Evolutionary conservation across 1,140 invertebrate genomes (phyloP), one percentile per base, ranked within the genome.

Genomic region (Orussus abietinus): DNA sequence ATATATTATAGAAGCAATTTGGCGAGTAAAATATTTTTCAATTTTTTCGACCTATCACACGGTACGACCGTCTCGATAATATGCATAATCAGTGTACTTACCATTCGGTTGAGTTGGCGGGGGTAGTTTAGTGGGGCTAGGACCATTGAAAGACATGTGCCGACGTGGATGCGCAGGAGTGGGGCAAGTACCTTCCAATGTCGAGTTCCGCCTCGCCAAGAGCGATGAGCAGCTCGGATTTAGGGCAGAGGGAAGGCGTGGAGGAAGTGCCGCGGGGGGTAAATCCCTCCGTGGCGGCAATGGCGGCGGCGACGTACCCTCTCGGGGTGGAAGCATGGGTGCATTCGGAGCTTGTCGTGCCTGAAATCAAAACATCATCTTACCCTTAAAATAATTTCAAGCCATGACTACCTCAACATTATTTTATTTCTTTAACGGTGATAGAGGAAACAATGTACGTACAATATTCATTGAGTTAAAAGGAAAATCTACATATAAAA

Each of bases 271-370:
- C 51, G 55, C 53, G 11, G 63, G 59, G 17, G 57, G 59, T 1
- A 74, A 47, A 36, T 79, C 76, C 17, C 72, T 59, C 41, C 80
- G 66, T 10, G 81, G 80, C 12, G 81, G 81, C 37, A 83, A 61
- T 37, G 78, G 77, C 2, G 81, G 82, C 14, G 82, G 80, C 11
- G 78, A 78, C 5, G 74, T 77, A 35, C 69, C 65, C 50, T 82
- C 78, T 42, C 77, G 64, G 10, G 80, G 78, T 15, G 81, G 80
- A 47, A 82, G 63, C 21, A 77, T 68, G 2, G 79, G 79, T 22
- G 78, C 76, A 51, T 80, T 78, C 13, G 77, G 75, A 13, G 77
- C 77, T 64, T 81, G 79, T 53, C 75, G 72, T 20, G 63, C 74
- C 70, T 78, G 36, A 11, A n/a, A n/a, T n/a, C n/a, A n/a, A n/a